These are phyloP conservation scores for Peucedramus taeniatus DNA, from an alignment of 2,113 vertebrate species.

Conservation along the genomic window DNA sequence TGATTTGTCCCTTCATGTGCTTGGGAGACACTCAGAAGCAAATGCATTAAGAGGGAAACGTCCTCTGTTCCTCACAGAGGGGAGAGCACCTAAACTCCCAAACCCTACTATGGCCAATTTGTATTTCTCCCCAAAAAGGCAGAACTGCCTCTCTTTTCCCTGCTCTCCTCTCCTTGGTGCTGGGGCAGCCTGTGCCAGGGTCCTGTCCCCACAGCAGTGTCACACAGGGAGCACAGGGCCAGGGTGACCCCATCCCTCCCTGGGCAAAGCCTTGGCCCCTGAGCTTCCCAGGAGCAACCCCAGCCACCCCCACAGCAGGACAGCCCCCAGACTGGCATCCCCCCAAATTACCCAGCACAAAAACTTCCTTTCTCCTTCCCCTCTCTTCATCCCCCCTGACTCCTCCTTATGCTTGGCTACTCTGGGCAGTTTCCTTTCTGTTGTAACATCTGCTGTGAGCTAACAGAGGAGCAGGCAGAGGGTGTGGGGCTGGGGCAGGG, in stretches of 20 bases:
- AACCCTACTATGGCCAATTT: background rate
- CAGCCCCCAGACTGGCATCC: background rate
- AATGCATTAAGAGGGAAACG: background rate
- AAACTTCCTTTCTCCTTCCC: background rate
- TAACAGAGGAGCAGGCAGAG: background rate
- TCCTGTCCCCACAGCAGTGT: background rate
- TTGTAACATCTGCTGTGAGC: background rate
- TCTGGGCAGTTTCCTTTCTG: background rate
- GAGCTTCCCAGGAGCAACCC: background rate
- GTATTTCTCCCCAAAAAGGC: background rate
- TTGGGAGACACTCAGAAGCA: background rate
- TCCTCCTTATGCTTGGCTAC: background rate
- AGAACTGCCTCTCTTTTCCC: background rate
- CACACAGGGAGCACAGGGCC: fast-evolving
- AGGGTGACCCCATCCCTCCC: fast-evolving
- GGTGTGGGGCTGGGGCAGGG: background rate
- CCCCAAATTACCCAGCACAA: background rate
- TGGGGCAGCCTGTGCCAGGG: background rate
- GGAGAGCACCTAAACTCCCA: background rate
- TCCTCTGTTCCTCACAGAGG: background rate
- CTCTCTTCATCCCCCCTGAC: background rate
- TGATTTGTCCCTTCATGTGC: background rate
- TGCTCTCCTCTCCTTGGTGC: background rate
- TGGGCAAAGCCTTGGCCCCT: background rate
- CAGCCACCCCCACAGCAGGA: background rate